Conservation (phyloP, 2,797 vertebrate genomes). For the Dendrocincla fuliginosa region DNA sequence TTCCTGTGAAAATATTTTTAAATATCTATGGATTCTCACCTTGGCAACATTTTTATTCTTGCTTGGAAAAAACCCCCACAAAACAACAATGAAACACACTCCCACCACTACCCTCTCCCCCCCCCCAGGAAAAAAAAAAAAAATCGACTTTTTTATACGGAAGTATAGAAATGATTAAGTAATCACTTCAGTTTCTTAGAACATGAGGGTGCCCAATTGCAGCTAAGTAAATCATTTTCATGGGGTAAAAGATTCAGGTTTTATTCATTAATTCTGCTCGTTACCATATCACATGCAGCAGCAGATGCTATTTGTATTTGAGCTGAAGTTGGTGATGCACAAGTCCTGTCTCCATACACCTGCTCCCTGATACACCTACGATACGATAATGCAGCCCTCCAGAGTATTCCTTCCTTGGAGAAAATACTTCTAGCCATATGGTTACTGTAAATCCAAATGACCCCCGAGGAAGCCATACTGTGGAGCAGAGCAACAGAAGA, state of each 20-base stretch:
- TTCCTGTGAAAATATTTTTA: neutral
- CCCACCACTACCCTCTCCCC: no score
- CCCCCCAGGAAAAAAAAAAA: neutral
- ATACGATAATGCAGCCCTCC: neutral
- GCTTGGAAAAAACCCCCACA: neutral
- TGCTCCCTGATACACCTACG: neutral
- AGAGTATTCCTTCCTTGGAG: neutral
- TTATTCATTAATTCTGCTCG: neutral
- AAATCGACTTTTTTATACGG: neutral
- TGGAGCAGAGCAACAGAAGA: neutral
- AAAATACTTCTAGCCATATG: neutral
- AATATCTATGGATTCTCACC: neutral
- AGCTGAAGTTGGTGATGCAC: neutral
- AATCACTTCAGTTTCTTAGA: neutral
- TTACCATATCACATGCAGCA: neutral
- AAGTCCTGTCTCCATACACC: neutral
- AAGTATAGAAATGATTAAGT: neutral
- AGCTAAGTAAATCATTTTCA: neutral
- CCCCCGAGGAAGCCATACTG: neutral
- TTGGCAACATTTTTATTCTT: neutral
- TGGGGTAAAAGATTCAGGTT: neutral
- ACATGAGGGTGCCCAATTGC: neutral
- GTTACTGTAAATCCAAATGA: neutral
- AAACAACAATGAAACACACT: neutral
- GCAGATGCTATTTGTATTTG: slow-evolving; percentile 3